Base-by-base conservation (phyloP, 2,113 vertebrate species). In the Callionymus lyra region DNA sequence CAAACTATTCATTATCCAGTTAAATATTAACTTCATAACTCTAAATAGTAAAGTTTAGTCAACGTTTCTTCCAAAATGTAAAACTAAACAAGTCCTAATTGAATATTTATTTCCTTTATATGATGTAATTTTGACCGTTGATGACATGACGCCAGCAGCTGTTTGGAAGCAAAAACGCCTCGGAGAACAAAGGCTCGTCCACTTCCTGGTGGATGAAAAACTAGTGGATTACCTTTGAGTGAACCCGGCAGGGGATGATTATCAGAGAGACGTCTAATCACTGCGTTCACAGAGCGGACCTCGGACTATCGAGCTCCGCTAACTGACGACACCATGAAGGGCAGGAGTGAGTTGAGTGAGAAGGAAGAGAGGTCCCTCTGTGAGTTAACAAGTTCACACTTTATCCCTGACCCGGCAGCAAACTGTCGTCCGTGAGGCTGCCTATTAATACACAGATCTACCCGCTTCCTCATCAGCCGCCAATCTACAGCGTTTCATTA, bases 351-450 rank as follows among this genome's bases (percentile, higher is more conserved):
- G 65, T 53, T 49, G 54, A 43, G 46, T 55, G 40, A 41, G 40
- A 71, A 59, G 32, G 50, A 50, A 31, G 59, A 53, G 58, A 59
- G 52, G 80, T 66, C 80, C 81, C 81, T 65, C 45, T 58, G 82
- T 66, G 81, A 84, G 84, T 87, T 86, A 82, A 85, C 53, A 86
- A 85, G 85, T 87, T 87, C 79, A 85, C 41, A 50, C 67, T 82
- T 84, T 86, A 86, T 85, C 81, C 81, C 78, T 83, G 76, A 84
- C 79, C 83, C 72, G 50, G 72, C 65, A 77, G 67, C 62, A 73
- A 83, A 68, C 70, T 80, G 80, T 77, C 67, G 58, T 78, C 60
- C 60, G 18, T 59, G 64, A 57, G 54, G 70, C 69, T 74, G 71
- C 70, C 80, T 82, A 78, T 80, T 83, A 83, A 82, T 79, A 77